phyloP scores from a whole-genome alignment of 2,113 vertebrate genomes.

The Chiloscyllium plagiosum region DNA sequence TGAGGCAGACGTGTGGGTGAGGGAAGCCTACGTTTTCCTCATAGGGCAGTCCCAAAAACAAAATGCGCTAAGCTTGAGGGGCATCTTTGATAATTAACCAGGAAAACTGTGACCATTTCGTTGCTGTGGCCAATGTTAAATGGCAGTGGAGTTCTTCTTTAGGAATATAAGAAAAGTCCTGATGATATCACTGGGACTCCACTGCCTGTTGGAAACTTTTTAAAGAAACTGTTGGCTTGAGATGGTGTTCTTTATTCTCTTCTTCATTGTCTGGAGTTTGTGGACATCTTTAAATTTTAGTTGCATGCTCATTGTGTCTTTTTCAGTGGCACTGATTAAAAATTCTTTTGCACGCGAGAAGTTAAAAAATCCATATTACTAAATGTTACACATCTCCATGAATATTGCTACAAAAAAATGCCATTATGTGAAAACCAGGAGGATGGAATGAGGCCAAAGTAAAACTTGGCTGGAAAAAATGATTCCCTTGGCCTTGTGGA shows the following conservation, averaged over 20 bases:
- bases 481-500: neutral
- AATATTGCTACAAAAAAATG: neutral
- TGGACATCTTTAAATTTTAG: neutral
- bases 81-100: neutral
- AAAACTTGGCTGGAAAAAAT: neutral
- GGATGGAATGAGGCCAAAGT: neutral
- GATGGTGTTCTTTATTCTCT: no score
- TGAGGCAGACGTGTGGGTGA: neutral
- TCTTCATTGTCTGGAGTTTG: neutral
- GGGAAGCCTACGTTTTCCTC: neutral
- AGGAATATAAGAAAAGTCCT: neutral
- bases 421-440: neutral
- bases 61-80: neutral
- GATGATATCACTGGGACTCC: neutral
- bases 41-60: neutral
- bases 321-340: neutral
- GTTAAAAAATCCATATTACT: neutral
- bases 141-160: neutral
- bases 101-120: neutral
- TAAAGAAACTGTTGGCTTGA: neutral
- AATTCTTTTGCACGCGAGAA: neutral
- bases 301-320: neutral
- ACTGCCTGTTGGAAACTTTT: neutral
- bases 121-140: neutral
- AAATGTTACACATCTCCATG: neutral